These are phyloP conservation scores for Trinectes maculatus DNA, from an alignment of 2,113 vertebrate genomes.

Conservation along the genomic window DNA sequence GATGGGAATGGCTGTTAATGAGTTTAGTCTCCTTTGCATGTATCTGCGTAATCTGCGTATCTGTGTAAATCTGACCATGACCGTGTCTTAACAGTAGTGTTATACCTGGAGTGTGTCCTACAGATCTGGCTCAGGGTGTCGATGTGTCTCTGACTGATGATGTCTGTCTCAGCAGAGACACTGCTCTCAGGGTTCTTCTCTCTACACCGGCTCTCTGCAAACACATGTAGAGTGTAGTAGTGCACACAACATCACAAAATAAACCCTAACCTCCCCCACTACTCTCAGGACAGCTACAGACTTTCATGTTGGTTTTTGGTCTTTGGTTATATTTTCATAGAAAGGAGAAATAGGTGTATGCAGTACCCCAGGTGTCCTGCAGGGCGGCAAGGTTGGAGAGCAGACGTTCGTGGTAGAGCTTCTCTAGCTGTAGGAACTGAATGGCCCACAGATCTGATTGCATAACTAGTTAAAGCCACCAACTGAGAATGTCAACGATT, in stretches of 20 bases:
- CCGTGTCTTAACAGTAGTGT: not conserved
- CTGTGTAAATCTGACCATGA: too few relatives aligned
- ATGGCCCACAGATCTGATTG: conserved; percentile 91
- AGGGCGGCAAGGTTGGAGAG: conserved; percentile 91
- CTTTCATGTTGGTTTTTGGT: not conserved
- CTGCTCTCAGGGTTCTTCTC: conserved; percentile 58
- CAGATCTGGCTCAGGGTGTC: conserved; percentile 89
- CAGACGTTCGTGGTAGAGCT: conserved; percentile 91
- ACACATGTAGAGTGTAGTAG: conserved; percentile 33
- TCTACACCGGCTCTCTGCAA: conserved; percentile 88
- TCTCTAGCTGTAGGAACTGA: conserved; percentile 93
- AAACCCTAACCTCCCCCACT: not conserved
- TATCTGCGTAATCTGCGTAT: not conserved
- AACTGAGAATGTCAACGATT: not conserved
- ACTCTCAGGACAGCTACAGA: not conserved
- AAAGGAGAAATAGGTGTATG: not conserved
- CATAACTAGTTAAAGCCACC: conserved; percentile 80
- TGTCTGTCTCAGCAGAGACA: conserved; percentile 64
- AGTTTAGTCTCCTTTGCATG: not conserved
- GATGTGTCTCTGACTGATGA: conserved; percentile 83
- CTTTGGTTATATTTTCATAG: not conserved
- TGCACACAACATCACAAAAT: not conserved
- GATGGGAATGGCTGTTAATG: not conserved
- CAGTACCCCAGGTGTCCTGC: conserved; percentile 94
- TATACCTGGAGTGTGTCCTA: conserved; percentile 89